Evolutionary conservation across 2,888 invertebrate genomes (phyloP).

Genomic region (Caenorhabditis virilis): DNA sequence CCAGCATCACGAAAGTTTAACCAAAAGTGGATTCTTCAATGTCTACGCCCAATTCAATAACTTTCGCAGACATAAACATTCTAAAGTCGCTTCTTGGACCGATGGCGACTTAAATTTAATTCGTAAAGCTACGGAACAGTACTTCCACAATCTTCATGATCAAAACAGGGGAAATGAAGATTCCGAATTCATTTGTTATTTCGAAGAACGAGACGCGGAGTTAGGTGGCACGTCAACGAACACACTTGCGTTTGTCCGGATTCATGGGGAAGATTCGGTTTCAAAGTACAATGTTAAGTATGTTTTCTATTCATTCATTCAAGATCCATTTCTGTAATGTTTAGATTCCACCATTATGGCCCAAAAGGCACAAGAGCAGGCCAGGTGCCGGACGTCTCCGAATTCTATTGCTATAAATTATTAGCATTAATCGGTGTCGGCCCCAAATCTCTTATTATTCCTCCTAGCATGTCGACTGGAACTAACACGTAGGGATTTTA

Average conservation of each 20-base stretch:
- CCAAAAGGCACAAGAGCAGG: conserved; percentile 3
- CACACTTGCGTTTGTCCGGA: conserved; percentile 5
- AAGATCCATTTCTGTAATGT: conserved; percentile 12
- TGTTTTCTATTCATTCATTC: conserved; percentile 12
- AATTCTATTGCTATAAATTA: conserved; percentile 12
- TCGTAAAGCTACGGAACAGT: no score
- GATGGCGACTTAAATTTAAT: no score
- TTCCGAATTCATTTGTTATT: conserved; percentile 8
- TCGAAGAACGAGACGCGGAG: conserved; percentile 6
- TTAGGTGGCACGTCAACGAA: conserved; percentile 5
- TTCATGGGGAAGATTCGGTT: conserved; percentile 11
- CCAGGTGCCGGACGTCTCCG: conserved; percentile 6
- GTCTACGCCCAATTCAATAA: no score
- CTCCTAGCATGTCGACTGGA: conserved; percentile 1
- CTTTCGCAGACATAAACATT: no score
- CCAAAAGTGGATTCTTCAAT: no score
- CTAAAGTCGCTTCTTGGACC: no score
- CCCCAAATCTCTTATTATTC: conserved; percentile 13
- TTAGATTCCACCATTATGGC: conserved; percentile 9
- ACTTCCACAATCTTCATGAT: conserved; percentile 13
- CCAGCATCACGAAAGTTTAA: no score
- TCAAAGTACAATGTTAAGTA: conserved; percentile 11
- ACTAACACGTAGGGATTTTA: conserved; percentile 15
- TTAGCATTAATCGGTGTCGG: conserved; percentile 13
- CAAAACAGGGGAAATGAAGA: conserved; percentile 12